Conservation (phyloP, 2,113 vertebrate species). For the Urocolius indicus region DNA sequence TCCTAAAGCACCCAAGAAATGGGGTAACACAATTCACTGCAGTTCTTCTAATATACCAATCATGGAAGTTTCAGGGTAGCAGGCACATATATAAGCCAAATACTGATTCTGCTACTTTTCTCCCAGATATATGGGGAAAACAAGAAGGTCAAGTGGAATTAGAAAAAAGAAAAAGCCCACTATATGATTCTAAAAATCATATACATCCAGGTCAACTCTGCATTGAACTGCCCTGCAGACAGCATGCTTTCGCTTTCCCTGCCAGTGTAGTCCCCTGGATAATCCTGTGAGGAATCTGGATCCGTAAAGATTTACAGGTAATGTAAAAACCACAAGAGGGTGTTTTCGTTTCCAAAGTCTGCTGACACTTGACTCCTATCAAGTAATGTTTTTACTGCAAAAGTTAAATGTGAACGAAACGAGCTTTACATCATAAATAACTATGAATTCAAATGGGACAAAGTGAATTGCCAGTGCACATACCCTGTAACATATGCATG, state of each 20-base stretch:
- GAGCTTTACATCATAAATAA: neutral
- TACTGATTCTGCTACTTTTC: neutral
- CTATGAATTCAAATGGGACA: neutral
- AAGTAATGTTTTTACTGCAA: neutral
- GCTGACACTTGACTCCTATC: neutral
- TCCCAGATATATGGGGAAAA: neutral
- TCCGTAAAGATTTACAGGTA: neutral
- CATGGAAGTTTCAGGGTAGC: fast-evolving
- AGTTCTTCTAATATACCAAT: neutral
- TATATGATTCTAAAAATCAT: neutral
- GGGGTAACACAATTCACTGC: neutral
- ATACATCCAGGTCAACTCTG: neutral
- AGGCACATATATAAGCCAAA: neutral
- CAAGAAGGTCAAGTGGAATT: neutral
- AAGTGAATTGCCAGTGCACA: neutral
- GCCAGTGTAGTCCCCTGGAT: too few species aligned
- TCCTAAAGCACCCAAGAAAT: neutral
- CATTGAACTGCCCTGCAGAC: neutral
- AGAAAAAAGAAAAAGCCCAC: neutral
- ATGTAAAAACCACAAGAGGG: neutral
- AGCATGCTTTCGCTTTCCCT: neutral
- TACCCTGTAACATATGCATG: neutral
- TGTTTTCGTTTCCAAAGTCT: neutral
- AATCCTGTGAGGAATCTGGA: neutral
- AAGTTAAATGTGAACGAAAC: neutral